Base-by-base conservation (phyloP, 2,888 invertebrate genomes). In the Trichopria drosophilae region DNA sequence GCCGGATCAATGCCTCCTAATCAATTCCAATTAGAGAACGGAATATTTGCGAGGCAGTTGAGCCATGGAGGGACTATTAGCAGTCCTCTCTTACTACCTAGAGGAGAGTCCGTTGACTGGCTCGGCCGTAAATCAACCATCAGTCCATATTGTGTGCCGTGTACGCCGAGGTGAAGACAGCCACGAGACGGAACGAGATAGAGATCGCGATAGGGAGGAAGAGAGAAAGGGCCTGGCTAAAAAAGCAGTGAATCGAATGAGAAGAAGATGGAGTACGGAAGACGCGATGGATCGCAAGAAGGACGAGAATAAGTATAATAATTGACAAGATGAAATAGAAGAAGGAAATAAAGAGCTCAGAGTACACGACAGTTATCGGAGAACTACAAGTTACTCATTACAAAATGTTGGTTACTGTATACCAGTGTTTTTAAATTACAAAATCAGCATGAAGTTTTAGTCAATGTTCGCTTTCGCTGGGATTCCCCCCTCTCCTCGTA, bases 1-100 rank as follows among this genome's bases (percentile, higher is more conserved):
- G 49, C 61, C 59, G 60, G 57, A 59, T 49, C 60, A 63, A 59
- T 53, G 62, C 62, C 63, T 67, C 66, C 73, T 73, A 74, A 75
- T 75, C 74, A 73, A 74, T 75, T 75, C 74, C 75, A 75, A 75
- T 75, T 75, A 75, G 73, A 73, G 73, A 72, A 68, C 66, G 63
- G 69, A 72, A 73, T 72, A 72, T 72, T 73, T 73, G 69, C 71
- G 64, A 65, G 64, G 64, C 67, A 66, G 66, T 62, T 66, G 56
- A 54, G 52, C 64, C 64, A 62, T 60, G 62, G 65, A 63, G 68
- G 68, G 73, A 72, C 70, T 73, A 74, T 74, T 74, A 74, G 71
- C 71, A 67, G 66, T 66, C 68, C 68, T 67, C 69, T 68, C 68
- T 68, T 70, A 67, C 69, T 66, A 67, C 65, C 62, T 63, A 62